phyloP scores from a whole-genome alignment of 2,888 invertebrate species.

The Laothoe populi region DNA sequence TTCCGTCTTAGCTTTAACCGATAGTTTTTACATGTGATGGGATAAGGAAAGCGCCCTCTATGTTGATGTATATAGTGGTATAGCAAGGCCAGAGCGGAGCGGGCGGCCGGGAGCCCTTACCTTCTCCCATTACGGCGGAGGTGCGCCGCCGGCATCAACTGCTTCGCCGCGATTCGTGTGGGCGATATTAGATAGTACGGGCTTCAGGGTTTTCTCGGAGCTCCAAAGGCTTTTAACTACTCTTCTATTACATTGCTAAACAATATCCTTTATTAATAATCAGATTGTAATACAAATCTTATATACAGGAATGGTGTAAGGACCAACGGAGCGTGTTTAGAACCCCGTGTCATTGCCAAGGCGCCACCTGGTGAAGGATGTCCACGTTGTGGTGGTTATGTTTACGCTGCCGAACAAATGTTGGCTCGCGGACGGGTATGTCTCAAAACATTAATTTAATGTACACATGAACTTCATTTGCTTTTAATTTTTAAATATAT shows the following conservation, averaged over 20 bases:
- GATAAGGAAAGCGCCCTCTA: constrained; percentile 91
- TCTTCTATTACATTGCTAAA: constrained; percentile 77
- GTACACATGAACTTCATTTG: background rate
- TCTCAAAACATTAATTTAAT: background rate
- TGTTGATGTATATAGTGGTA: constrained; percentile 69
- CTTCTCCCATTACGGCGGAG: constrained; percentile 86
- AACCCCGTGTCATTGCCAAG: constrained; percentile 90
- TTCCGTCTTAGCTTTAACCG: constrained; percentile 77
- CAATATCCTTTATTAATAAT: constrained; percentile 39
- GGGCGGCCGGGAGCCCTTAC: constrained; percentile 83
- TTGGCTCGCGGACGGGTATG: constrained; percentile 94
- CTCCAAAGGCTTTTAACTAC: constrained; percentile 78
- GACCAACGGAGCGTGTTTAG: constrained; percentile 87
- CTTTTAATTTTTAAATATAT: background rate
- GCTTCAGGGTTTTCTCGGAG: constrained; percentile 65
- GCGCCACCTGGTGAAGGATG: constrained; percentile 95
- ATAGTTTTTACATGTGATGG: constrained; percentile 85
- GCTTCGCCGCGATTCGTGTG: constrained; percentile 79
- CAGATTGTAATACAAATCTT: constrained; percentile 51
- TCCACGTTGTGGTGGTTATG: constrained; percentile 94
- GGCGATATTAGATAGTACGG: constrained; percentile 66
- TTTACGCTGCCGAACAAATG: constrained; percentile 97
- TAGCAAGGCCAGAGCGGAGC: constrained; percentile 77
- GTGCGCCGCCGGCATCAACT: constrained; percentile 79
- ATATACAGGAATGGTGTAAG: constrained; percentile 76